Evolutionary conservation across 1,140 invertebrate genomes (phyloP), one percentile per base, ranked within the genome.

Genomic region (Yoshiicerus persimilis): DNA sequence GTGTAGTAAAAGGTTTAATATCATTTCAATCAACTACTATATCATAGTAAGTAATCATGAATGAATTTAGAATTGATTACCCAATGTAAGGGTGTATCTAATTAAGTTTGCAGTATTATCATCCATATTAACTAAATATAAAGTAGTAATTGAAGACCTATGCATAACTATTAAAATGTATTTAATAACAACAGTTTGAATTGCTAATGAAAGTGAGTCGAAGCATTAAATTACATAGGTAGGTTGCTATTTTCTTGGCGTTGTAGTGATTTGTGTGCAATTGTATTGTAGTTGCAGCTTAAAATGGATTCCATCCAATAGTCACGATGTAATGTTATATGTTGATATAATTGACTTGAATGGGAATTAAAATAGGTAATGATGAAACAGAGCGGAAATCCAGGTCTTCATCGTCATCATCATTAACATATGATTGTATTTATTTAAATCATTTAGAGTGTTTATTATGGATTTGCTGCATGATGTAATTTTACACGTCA

Each of bases 401-500:
- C 32, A 38, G 34, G 10, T 30, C 20, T 10, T 38, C 32, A 80
- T 80, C 75, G n/a, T 36, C 75, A 36, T 80, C 75, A 80, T 80
- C 75, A 80, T 36, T n/a, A 80, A 34, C 75, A 80, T 38, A 70
- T 70, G 66, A 70, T 70, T 30, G 66, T 11, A 30, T 70, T 70
- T 80, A 80, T 80, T 80, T 80, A 80, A 23, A 80, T 80, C 75
- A 80, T 80, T 34, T 80, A 80, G 30, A 80, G 32, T 70, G 34
- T 80, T 34, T 80, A 36, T 80, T 36, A 80, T 80, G 75, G 32
- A 80, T 38, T 77, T 80, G 30, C 20, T 80, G 30, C 32, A 23
- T 36, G 75, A 38, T 80, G 75, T 80, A 36, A 34, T n/a, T 66
- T 80, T 80, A 80, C 75, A 80, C 30, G 16, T 80, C 4, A 25